Evolutionary conservation across 2,888 invertebrate species (phyloP), one percentile per base, ranked within the genome.

Genomic region (Catocala fraxini): DNA sequence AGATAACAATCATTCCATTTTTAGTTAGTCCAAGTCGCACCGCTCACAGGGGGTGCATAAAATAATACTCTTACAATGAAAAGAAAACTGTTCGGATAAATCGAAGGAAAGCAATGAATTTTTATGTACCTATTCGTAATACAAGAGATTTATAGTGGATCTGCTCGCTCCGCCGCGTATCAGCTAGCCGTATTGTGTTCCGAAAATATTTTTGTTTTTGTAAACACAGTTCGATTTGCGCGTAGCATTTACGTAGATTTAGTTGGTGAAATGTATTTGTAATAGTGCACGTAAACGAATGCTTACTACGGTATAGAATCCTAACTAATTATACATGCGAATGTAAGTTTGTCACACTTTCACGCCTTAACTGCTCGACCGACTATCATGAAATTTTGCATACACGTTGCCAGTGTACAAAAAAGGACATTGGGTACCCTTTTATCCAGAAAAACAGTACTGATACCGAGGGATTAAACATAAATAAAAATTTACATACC

Each of bases 41-140:
- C 63, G 69, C 60, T 78, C 73, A 70, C 74, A 70, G 70, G 81
- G 89, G 88, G 85, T 88, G 89, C 89, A 90, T 89, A 89, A 89
- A 88, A 90, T 89, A 89, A 88, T 86, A 87, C 83, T 84, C 79
- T 71, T 71, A 79, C 83, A 85, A 85, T 86, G 87, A 85, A 85
- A 84, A 82, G 86, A 84, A 87, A 86, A 84, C 87, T 86, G 73
- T 72, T 68, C 74, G 66, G 77, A 85, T 85, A 84, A 87, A 89
- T 88, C 87, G 87, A 86, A 85, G 75, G 78, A 80, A 81, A 81
- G 79, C 87, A 83, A 85, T 88, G 85, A 86, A 88, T 86, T 88
- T 88, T 89, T 86, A 85, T 87, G 83, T 86, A 83, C 77, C 83
- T 81, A 75, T 81, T 80, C 79, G 71, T 80, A 75, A 76, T 75